Evolutionary conservation across 1,140 invertebrate genomes (phyloP), one percentile per base, ranked within the genome.

Genomic region (Berghia stephanieae): DNA sequence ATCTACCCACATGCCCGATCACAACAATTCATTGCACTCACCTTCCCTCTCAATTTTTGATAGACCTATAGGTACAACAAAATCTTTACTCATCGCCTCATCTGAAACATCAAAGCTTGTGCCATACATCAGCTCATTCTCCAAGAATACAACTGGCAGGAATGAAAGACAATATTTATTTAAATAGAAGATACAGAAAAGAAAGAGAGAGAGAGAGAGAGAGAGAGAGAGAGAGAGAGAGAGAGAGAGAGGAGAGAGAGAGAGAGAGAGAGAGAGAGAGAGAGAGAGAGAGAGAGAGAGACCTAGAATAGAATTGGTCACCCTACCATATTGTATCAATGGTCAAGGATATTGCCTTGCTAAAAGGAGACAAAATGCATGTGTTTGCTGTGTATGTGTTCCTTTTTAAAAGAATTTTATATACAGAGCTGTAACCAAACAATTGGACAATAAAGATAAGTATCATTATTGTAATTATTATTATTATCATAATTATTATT

Each of bases 81-180:
- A 99, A 85, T 99, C 96, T 79, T 95, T 93, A 5, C 94, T 94
- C 68, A 97, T 86, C 3, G 94, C 96, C 86, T 99, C 95, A 84
- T 98, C 96, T 0, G 94, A 94, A 90, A 99, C 93, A 5, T 96
- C 95, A 91, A 96, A 99, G 78, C 93, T 91, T 49, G 92, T 89
- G 84, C 98, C 98, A 89, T 99, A 99, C 55, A 99, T 88, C 57
- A 99, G 91, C 91, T 99, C 98, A 91, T 99, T 98, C 90, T 99
- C 98, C 55, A 99, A 90, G 80, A 96, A 93, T 0, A 99, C 96
- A 57, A 99, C 98, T 85, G 81, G 36, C 87, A 87, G 75, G 70
- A 77, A 78, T 81, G 75, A 13, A 49, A 10, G n/a, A 13, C 46
- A 49, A 49, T 49, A 49, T n/a, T 49, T 49, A n/a, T 13, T 13